Conservation (phyloP, 2,888 invertebrate species). For the Macaria liturata region DNA sequence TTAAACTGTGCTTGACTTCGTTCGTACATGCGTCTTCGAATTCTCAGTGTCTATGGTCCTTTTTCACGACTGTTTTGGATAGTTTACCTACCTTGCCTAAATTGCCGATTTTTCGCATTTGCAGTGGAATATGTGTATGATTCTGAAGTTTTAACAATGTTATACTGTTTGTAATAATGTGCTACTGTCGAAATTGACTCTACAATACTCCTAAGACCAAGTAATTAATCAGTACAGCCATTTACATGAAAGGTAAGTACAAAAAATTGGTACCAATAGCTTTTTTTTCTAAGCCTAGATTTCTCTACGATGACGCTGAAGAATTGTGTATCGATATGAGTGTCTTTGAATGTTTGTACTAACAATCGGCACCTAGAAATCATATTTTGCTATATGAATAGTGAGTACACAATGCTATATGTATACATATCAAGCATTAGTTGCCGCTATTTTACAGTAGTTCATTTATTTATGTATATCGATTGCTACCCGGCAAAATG, state of each 20-base stretch:
- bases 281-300: slow-evolving; percentile 59
- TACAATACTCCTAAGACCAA: slow-evolving; percentile 46
- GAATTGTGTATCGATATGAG: slow-evolving; percentile 19
- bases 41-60: slow-evolving; percentile 70
- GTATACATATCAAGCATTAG: slow-evolving; percentile 57
- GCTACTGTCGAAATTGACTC: slow-evolving; percentile 57
- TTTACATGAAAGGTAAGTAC: slow-evolving; percentile 83
- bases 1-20: slow-evolving; percentile 36
- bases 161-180: slow-evolving; percentile 63
- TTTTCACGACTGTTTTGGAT: slow-evolving; percentile 84
- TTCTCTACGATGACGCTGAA: slow-evolving; percentile 45
- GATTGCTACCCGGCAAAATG: slow-evolving; percentile 64
- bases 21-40: slow-evolving; percentile 34
- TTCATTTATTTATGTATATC: slow-evolving; percentile 61
- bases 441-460: slow-evolving; percentile 75
- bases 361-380: slow-evolving; percentile 19
- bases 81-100: slow-evolving; percentile 77
- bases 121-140: slow-evolving; percentile 65
- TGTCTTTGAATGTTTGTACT: neutral
- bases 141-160: slow-evolving; percentile 54
- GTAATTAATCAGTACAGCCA: slow-evolving; percentile 73
- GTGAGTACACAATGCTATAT: slow-evolving; percentile 52
- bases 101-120: slow-evolving; percentile 78
- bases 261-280: slow-evolving; percentile 76
- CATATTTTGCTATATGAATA: slow-evolving; percentile 41